Evolutionary conservation across 2,888 invertebrate genomes (phyloP), one percentile per base, ranked within the genome.

Genomic region (Drosophila prolongata): DNA sequence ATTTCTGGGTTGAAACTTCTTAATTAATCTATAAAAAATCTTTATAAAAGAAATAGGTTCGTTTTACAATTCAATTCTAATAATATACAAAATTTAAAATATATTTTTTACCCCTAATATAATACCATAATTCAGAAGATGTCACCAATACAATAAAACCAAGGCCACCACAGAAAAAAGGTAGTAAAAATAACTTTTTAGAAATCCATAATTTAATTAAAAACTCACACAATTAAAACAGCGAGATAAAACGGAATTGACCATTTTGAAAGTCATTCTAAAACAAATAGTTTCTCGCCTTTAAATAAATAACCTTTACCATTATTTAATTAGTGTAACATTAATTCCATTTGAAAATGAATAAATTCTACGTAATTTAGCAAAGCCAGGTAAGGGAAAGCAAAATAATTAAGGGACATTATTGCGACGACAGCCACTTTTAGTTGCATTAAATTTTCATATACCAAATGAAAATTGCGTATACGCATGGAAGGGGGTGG

Each of bases 381-480:
- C 54, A 49, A 62, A 52, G 62, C 27, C 54, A 30, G 19, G 30
- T 30, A 16, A 50, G 40, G 40, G 13, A 42, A 37, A 16, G 16
- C 34, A 40, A 53, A 72, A 77, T 54, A 81, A 87, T 81, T 81
- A 64, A 61, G 61, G 52, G 47, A 81, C 72, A 75, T 87, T 65
- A 72, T 66, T 46, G 57, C 75, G 54, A 34, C 53, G 69, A 43
- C 59, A 65, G 68, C 61, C 73, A 56, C 49, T 72, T 87, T 76
- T 71, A 55, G 58, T 49, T 54, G 67, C 79, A 75, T 81, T 78
- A 79, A 85, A 79, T 71, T 87, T 87, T 72, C 77, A 85, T 85
- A 74, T 46, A 49, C 58, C 47, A 66, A 76, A 76, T 83, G 67
- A 71, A 88, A 80, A 88, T 75, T 80, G 52, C 74, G 62, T 68